Evolutionary conservation across 2,113 vertebrate genomes (phyloP), one percentile per base, ranked within the genome.

Genomic region (Triplophysa rosa): DNA sequence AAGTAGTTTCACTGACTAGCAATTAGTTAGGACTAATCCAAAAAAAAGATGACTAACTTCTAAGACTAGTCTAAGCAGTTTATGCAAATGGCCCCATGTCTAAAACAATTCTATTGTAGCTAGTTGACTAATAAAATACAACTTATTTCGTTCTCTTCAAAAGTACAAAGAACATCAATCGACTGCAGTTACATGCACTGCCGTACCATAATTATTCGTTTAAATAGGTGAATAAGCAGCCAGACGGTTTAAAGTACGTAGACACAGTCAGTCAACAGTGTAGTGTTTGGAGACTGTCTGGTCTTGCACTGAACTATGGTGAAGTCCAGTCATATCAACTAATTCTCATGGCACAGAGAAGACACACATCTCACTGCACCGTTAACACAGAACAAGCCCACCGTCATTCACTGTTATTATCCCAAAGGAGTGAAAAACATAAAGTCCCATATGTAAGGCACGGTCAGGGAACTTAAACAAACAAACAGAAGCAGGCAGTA

Each of bases 251-350:
- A 77, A 74, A 67, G 17, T 64, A 59, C 52, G 56, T 40, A 47
- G 86, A 86, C 70, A 58, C 52, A 45, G 56, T 66, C 75, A 83
- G 86, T 89, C 85, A 65, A 82, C 82, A 40, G 40, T 9, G 61
- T 67, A 0, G 5, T 89, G 88, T 91, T 88, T 90, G 85, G 83
- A 6, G 86, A 89, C 81, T 83, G 87, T 87, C 87, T 90, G 83
- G 67, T 79, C 37, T 42, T 58, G 77, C 47, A 69, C 64, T 82
- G 64, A 16, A 84, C 61, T 37, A 37, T 17, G 67, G 62, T 33
- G 76, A 63, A 59, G 24, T 59, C 7, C 63, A 62, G 81, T 79
- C 49, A 67, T 64, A 76, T 84, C 72, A 49, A 7, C 78, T 12
- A 59, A 40, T 79, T 58, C 8, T 42, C 59, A 76, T 33, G 24